These are phyloP conservation scores for Colius striatus DNA, from an alignment of 2,113 vertebrate genomes.

Conservation along the genomic window DNA sequence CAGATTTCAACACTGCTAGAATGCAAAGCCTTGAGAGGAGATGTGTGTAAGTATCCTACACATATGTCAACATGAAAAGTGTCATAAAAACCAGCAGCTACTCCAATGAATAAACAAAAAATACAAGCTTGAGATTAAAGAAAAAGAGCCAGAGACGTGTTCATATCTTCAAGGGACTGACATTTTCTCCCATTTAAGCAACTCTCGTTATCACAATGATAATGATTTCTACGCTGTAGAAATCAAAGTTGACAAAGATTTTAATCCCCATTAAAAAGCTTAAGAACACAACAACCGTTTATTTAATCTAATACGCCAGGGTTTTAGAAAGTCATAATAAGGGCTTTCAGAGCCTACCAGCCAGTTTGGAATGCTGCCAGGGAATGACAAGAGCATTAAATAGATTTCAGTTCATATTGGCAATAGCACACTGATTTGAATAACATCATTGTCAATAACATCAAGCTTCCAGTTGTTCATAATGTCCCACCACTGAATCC, in stretches of 20 bases:
- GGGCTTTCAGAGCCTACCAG: neutral
- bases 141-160: neutral
- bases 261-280: neutral
- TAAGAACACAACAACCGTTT: neutral
- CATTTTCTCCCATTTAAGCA: neutral
- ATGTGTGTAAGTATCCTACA: neutral
- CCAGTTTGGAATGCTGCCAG: neutral
- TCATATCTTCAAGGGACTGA: neutral
- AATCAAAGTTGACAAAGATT: slow-evolving; percentile 22
- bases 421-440: neutral
- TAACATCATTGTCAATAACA: neutral
- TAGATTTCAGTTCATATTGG: neutral
- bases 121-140: neutral
- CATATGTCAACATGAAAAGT: neutral
- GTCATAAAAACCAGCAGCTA: neutral
- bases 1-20: neutral
- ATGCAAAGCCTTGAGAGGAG: neutral
- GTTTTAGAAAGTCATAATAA: neutral
- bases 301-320: neutral
- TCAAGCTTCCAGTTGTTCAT: neutral
- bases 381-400: neutral
- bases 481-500: neutral
- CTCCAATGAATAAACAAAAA: neutral
- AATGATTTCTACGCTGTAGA: slow-evolving; percentile 14
- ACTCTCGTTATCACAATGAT: neutral